Evolutionary conservation across 2,797 vertebrate species (phyloP).

Genomic region (Neoniphon sammara): DNA sequence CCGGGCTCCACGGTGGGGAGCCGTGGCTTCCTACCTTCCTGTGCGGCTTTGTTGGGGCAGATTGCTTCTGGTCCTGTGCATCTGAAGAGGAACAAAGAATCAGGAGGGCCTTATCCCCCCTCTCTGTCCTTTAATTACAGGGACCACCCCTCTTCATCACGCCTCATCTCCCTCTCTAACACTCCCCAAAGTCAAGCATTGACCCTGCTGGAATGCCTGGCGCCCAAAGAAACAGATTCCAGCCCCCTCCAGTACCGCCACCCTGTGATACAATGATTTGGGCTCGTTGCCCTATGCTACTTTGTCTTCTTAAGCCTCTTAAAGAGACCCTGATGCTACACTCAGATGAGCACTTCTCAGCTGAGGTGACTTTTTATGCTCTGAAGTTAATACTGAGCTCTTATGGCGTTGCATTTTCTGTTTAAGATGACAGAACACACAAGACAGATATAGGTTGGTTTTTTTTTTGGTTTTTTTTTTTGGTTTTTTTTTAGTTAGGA

Average conservation of each 20-base stretch:
- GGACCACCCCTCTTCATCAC: conserved; percentile 75
- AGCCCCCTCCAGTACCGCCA: conserved; percentile 23
- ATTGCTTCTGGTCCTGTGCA: conserved; percentile 76
- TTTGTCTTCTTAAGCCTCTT: conserved; percentile 72
- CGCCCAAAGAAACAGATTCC: conserved; percentile 59
- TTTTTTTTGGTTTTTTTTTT: background rate
- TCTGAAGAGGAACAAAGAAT: conserved; percentile 80
- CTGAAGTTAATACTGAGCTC: conserved; percentile 27
- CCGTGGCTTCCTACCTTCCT: conserved; percentile 65
- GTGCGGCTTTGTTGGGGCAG: conserved; percentile 60
- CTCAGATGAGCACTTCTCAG: conserved; percentile 38
- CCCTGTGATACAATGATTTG: conserved; percentile 59
- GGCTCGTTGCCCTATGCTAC: conserved; percentile 37
- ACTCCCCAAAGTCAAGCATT: conserved; percentile 55
- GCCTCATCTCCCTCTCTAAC: conserved; percentile 71
- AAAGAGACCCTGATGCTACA: conserved; percentile 50
- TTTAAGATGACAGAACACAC: conserved; percentile 28
- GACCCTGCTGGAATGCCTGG: conserved; percentile 73
- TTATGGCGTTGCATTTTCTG: background rate
- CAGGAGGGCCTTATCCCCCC: conserved; percentile 67
- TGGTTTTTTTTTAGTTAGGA: background rate
- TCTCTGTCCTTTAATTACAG: conserved; percentile 76
- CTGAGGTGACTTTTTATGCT: conserved; percentile 34
- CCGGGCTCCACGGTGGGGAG: conserved; percentile 45
- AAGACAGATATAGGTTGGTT: background rate